Evolutionary conservation across 2,113 vertebrate species (phyloP), one percentile per base, ranked within the genome.

Genomic region (Syrmaticus mikado): DNA sequence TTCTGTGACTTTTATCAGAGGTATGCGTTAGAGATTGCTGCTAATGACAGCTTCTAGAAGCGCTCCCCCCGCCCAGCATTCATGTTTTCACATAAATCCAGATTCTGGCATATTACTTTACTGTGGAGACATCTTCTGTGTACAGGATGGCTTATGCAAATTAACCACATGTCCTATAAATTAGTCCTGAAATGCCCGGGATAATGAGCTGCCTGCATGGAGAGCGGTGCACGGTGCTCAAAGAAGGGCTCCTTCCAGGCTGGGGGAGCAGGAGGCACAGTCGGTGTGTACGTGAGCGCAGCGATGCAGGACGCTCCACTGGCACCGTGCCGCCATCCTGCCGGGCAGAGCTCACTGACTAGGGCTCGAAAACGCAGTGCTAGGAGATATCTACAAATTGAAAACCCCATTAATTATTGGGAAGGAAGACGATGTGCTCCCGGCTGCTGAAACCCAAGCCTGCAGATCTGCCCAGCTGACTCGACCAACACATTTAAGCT

Each of bases 61-160:
- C 4, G 1, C 21, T 13, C 12, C 19, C 6, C 8, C 2, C 9
- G 4, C 11, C n/a, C n/a, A 8, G 6, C 25, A 87, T 82, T 83
- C 46, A 3, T 92, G 72, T 90, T 94, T 93, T 72, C 76, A 95
- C 52, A 83, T 76, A 96, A 96, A 96, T 94, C 80, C 87, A 25
- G 72, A 73, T 83, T 91, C 94, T 96, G 89, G 90, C 53, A 34
- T 85, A 70, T 64, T 88, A 88, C 76, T 77, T 92, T 85, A 91
- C 93, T 97, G 87, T 95, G 92, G 73, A 96, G 93, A 93, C 80
- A 94, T 91, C 72, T 92, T 92, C 82, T 91, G 61, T 93, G 81
- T 91, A 79, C 90, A 81, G 75, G 85, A 89, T 93, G 75, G 82
- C 83, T 90, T 93, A 92, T 94, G 94, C 95, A 96, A 97, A 98